Evolutionary conservation across 2,113 vertebrate species (phyloP).

Genomic region (rat (Rattus norvegicus)): DNA sequence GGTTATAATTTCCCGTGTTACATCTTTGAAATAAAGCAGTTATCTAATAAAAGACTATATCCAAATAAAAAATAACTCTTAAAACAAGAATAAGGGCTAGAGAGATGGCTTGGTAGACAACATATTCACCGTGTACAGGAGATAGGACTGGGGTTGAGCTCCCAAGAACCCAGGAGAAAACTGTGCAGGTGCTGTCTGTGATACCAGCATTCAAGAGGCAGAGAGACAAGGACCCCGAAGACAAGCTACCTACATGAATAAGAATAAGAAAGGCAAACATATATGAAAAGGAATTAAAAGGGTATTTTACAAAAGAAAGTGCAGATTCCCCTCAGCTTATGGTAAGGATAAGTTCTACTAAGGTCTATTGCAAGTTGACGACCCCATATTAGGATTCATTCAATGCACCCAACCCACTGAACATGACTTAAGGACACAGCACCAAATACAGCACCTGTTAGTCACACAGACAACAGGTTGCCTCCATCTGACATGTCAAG

Average conservation of each 20-base stretch:
- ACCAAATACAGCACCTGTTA: background rate
- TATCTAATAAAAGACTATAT: background rate
- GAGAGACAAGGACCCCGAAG: background rate
- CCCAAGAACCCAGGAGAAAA: background rate
- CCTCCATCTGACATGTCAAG: background rate
- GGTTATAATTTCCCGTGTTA: background rate
- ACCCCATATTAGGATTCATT: background rate
- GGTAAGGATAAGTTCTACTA: background rate
- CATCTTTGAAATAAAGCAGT: slow-evolving; percentile 36
- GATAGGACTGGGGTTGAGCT: background rate
- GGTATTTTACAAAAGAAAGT: background rate
- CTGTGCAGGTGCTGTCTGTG: background rate
- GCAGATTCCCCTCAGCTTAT: background rate
- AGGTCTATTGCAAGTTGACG: background rate
- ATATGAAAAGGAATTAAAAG: background rate
- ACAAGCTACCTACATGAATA: background rate
- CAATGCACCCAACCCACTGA: background rate
- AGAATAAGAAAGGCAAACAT: background rate
- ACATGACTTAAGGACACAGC: background rate
- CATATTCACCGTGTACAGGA: background rate
- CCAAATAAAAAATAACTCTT: slow-evolving; percentile 27
- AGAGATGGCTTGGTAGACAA: background rate
- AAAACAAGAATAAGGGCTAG: background rate
- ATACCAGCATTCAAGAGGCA: background rate
- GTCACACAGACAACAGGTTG: too few relatives aligned